Evolutionary conservation across 2,113 vertebrate species (phyloP), one percentile per base, ranked within the genome.

Genomic region (Galeopterus variegatus): DNA sequence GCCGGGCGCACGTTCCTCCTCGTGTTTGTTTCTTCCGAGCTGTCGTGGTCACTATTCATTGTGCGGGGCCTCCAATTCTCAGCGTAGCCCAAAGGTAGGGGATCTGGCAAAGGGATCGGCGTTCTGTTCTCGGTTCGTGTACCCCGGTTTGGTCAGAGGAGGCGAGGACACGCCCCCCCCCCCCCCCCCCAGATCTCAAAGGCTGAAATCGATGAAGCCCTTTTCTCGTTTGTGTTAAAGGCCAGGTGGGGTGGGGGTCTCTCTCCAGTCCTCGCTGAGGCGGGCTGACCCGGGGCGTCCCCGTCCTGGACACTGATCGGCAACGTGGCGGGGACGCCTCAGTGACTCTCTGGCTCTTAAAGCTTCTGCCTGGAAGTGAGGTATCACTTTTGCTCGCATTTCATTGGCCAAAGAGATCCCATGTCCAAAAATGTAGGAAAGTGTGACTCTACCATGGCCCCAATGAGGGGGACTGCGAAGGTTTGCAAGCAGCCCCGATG

Each of bases 381-480:
- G 56, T 8, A 60, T 90, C 79, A 45, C 72, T 65, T 90, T 31
- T 8, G 31, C 94, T 95, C 31, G 45, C 72, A 21, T 80, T 76
- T 58, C 86, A 80, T 13, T 85, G 60, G 60, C 19, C 73, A 62
- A 36, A 92, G 77, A 50, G 94, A 60, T 80, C 92, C 73, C 31
- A 19, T 15, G 23, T 18, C 45, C 82, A 72, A 72, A 54, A 82
- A 36, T 62, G 62, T 75, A 19, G 72, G 77, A 33, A 52, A 69
- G 70, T 2, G 26, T 48, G 52, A 67, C 33, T 85, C 77, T 15
- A 23, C 21, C 54, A 7, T 3, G 54, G 5, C 10, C 48, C n/a
- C 9, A 7, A 36, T 52, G 33, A 41, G 21, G 19, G 10, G 33
- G 19, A n/a, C 3, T 1, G 5, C 21, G 18, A 31, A 13, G 7